Evolutionary conservation across 2,797 vertebrate genomes (phyloP).

Genomic region (Salarias fasciatus): DNA sequence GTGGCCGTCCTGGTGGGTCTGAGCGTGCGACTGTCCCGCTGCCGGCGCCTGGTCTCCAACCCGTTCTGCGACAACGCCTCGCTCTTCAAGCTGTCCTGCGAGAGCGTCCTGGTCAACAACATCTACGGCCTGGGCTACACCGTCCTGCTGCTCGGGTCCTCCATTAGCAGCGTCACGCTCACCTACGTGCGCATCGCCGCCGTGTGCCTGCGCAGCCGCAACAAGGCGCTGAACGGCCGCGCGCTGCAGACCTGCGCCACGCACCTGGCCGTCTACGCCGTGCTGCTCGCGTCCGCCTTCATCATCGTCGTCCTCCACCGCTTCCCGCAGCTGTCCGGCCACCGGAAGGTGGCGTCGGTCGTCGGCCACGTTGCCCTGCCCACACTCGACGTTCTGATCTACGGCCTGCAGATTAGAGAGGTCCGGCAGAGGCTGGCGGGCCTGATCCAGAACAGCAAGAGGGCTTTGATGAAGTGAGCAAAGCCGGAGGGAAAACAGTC

Average conservation of each 20-base stretch:
- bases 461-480: no score
- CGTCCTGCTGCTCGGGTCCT: slow-evolving; percentile 61
- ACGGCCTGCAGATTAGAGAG: slow-evolving; percentile 44
- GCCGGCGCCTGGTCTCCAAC: slow-evolving; percentile 70
- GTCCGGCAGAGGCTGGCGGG: neutral
- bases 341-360: slow-evolving; percentile 44
- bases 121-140: slow-evolving; percentile 79
- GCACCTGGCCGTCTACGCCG: slow-evolving; percentile 59
- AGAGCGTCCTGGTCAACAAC: slow-evolving; percentile 75
- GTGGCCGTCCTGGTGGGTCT: slow-evolving; percentile 74
- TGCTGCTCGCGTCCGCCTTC: slow-evolving; percentile 26
- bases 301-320: slow-evolving; percentile 26
- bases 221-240: slow-evolving; percentile 51
- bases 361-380: slow-evolving; percentile 42
- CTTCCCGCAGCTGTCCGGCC: slow-evolving; percentile 19
- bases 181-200: slow-evolving; percentile 77
- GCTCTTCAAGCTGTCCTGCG: slow-evolving; percentile 83
- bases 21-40: slow-evolving; percentile 77
- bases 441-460: no score
- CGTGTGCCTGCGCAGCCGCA: slow-evolving; percentile 68
- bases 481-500: no score
- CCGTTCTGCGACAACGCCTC: slow-evolving; percentile 87
- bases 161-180: slow-evolving; percentile 60
- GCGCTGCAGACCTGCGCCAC: slow-evolving; percentile 73
- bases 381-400: slow-evolving; percentile 47